phyloP scores from a whole-genome alignment of 1,140 invertebrate species.

The Potamilus streckersoni region DNA sequence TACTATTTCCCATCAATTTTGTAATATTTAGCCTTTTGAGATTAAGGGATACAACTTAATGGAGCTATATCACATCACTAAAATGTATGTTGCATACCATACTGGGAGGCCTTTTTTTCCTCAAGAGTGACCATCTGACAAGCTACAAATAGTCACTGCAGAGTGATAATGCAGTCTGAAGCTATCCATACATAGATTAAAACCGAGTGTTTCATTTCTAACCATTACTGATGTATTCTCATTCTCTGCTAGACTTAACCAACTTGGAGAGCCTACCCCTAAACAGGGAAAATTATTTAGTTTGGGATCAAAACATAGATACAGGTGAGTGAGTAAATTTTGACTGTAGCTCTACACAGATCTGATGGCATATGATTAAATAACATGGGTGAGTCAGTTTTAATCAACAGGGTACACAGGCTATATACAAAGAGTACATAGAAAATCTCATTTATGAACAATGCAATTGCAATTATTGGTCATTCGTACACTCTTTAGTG shows the following conservation, averaged over 20 bases:
- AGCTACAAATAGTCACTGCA: neutral
- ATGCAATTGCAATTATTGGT: neutral
- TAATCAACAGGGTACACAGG: neutral
- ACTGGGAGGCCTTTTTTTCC: neutral
- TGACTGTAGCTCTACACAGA: too few species aligned
- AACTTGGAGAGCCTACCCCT: conserved; percentile 40
- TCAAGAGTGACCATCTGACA: neutral
- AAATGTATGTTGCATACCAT: neutral
- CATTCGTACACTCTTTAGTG: neutral
- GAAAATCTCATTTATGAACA: neutral
- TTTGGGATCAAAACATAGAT: conserved; percentile 78
- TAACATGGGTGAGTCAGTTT: too few species aligned
- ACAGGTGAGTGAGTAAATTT: conserved; percentile 72
- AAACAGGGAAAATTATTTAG: conserved; percentile 78
- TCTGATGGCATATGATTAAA: too few species aligned
- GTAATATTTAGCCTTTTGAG: neutral
- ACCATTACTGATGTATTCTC: conserved; percentile 16
- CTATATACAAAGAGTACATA: too few species aligned
- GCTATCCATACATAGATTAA: neutral
- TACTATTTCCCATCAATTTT: too few species aligned
- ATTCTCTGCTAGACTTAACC: conserved; percentile 50
- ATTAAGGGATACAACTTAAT: neutral
- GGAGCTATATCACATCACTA: too few species aligned
- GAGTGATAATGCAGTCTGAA: neutral
- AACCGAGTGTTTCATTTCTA: conserved; percentile 3